Evolutionary conservation across 2,888 invertebrate genomes (phyloP).

Genomic region (Julus scandinavius): DNA sequence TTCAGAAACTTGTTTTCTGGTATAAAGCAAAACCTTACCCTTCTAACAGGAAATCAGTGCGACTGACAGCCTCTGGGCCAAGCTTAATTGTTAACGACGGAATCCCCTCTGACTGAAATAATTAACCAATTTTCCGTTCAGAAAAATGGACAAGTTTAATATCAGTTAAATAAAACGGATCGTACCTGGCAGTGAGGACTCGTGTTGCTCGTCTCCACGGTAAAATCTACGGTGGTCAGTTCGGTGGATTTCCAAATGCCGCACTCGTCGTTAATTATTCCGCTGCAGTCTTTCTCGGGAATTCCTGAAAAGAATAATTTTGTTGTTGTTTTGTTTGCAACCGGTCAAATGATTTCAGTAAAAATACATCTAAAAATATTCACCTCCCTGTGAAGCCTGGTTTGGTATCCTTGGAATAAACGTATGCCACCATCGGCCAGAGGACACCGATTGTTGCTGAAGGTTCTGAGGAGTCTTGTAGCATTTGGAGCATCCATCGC

Average conservation of each 20-base stretch:
- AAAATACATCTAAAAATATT: not conserved
- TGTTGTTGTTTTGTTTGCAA: no score
- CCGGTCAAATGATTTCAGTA: no score
- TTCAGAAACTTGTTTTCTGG: not conserved
- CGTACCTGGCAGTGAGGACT: not conserved
- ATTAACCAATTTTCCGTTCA: not conserved
- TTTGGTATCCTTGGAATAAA: conserved; percentile 66
- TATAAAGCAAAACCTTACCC: not conserved
- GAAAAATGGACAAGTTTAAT: not conserved
- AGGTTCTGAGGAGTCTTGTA: conserved; percentile 60
- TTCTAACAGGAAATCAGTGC: conserved; percentile 67
- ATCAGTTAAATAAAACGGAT: conserved; percentile 45
- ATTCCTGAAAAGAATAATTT: not conserved
- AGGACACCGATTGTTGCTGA: conserved; percentile 58
- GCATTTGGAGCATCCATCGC: conserved; percentile 84
- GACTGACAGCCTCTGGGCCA: conserved; percentile 52
- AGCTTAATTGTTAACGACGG: conserved; percentile 51
- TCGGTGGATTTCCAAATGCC: conserved; percentile 60
- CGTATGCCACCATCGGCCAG: conserved; percentile 68
- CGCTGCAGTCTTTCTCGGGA: conserved; percentile 60
- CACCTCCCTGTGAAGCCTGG: conserved; percentile 52
- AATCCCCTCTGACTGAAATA: not conserved
- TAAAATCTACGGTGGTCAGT: conserved; percentile 58
- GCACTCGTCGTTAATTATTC: conserved; percentile 62
- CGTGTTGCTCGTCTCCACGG: conserved; percentile 54